Conservation (phyloP, 1,140 invertebrate genomes). For the Psix sp. region DNA sequence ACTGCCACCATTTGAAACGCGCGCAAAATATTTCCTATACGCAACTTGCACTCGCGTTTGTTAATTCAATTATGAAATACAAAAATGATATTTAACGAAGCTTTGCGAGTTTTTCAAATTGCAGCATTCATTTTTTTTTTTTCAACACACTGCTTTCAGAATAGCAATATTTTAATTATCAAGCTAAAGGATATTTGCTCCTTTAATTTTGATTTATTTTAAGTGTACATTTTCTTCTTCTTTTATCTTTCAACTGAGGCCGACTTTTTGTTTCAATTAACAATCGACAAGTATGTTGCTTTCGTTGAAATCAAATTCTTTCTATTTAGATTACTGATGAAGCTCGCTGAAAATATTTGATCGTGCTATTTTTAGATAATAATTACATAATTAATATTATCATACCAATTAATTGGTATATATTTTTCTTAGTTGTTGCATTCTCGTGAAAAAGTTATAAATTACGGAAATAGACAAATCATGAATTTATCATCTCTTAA, state of each 20-base stretch:
- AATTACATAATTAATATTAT: constrained; percentile 11
- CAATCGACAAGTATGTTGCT: not conserved
- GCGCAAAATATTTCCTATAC: constrained; percentile 18
- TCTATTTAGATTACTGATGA: constrained; percentile 12
- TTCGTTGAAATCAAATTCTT: constrained; percentile 37
- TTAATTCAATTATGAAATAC: no score
- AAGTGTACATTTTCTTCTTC: constrained; percentile 31
- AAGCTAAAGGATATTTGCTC: no score
- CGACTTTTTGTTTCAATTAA: constrained; percentile 19
- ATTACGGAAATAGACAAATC: no score
- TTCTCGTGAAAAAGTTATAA: not conserved
- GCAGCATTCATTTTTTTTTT: no score
- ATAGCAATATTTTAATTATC: no score
- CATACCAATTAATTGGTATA: no score
- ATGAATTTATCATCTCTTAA: not conserved
- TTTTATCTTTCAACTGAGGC: constrained; percentile 20
- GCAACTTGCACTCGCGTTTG: constrained; percentile 15
- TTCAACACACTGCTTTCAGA: no score
- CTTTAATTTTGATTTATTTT: no score
- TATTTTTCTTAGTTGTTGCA: no score
- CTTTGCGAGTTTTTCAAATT: no score
- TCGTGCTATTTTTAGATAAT: constrained; percentile 31
- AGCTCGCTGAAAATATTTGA: no score
- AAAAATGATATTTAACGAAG: no score
- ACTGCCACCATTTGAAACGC: not conserved